Percentiles rank a stretch among this genome's conserved stretches.
phyloP scores from a whole-genome alignment of 2,888 invertebrate species.

The Amaurobius ferox region DNA sequence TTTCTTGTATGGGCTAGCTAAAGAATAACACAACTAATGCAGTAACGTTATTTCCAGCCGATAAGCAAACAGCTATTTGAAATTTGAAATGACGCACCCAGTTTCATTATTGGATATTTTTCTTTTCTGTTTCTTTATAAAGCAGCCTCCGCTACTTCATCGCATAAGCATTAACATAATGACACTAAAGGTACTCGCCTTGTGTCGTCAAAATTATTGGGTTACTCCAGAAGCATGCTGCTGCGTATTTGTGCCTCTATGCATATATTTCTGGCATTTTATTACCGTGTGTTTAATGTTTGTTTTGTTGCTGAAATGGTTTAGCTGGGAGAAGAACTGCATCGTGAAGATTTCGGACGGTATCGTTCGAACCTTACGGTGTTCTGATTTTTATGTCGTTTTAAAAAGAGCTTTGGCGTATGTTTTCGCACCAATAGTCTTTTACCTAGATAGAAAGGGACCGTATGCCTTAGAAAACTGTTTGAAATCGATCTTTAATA shows the following conservation, averaged over 20 bases:
- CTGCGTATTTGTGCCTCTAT: neutral
- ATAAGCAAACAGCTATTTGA: conserved; percentile 39
- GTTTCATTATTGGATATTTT: conserved; percentile 33
- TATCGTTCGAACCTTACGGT: conserved; percentile 15
- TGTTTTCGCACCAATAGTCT: conserved; percentile 11
- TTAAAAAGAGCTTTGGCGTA: conserved; percentile 18
- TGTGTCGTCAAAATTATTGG: conserved; percentile 57
- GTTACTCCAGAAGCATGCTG: neutral
- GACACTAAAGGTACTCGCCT: conserved; percentile 24
- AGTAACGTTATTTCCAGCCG: conserved; percentile 12
- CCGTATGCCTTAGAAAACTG: neutral
- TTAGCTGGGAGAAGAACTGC: neutral
- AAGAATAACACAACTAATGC: neutral
- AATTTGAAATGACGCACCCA: conserved; percentile 26
- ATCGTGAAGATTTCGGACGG: conserved; percentile 3
- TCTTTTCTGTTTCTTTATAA: conserved; percentile 8
- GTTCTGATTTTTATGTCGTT: conserved; percentile 18
- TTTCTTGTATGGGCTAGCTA: neutral
- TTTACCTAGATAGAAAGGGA: conserved; percentile 12
- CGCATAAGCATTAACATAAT: conserved; percentile 33
- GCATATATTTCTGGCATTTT: neutral
- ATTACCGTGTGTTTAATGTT: neutral
- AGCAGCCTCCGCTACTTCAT: neutral
- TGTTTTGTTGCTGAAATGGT: conserved; percentile 16
- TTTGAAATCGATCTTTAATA: too few relatives aligned